phyloP scores from a whole-genome alignment of 2,113 vertebrate species.

The Pantherophis guttatus region DNA sequence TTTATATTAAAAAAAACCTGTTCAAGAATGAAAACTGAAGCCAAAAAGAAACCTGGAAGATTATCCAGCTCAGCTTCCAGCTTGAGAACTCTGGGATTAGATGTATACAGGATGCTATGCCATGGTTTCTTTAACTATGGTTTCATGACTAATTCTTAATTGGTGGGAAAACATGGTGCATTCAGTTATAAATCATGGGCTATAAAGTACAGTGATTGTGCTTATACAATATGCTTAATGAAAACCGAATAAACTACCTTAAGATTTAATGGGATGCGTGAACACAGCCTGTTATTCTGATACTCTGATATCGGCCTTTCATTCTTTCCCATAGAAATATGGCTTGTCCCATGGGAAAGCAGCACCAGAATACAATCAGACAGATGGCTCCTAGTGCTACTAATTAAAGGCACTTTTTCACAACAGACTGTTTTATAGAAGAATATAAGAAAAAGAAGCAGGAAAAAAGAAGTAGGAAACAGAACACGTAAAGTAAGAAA shows the following conservation, averaged over 20 bases:
- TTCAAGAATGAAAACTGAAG: background rate
- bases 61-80: background rate
- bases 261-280: background rate
- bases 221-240: background rate
- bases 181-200: background rate
- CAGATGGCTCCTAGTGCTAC: background rate
- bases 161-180: background rate
- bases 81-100: background rate
- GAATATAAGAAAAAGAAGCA: background rate
- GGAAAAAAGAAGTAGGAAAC: background rate
- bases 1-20: background rate
- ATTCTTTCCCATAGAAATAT: background rate
- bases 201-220: background rate
- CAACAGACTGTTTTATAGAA: background rate
- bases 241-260: background rate
- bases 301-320: background rate
- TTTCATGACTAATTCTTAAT: background rate
- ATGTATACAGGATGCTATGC: background rate
- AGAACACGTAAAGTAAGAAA: background rate
- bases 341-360: background rate
- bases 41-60: background rate
- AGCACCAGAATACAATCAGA: background rate
- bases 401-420: background rate
- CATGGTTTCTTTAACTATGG: background rate
- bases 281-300: background rate